Conservation (phyloP, 2,888 invertebrate species). For the Cordilura impudica region DNA sequence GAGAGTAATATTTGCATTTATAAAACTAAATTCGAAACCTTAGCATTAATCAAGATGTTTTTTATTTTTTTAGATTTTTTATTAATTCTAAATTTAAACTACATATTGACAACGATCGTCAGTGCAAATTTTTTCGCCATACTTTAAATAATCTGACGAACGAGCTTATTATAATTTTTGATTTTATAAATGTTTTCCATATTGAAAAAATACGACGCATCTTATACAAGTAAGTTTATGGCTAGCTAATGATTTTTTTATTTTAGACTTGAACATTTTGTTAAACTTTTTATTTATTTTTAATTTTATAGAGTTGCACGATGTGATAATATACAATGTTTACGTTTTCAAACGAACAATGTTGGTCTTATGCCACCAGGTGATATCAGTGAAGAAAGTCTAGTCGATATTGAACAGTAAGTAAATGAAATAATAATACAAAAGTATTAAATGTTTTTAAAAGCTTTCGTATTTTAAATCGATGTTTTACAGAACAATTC, state of each 20-base stretch:
- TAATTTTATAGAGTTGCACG: slow-evolving; percentile 72
- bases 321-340: slow-evolving; percentile 74
- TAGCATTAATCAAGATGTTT: no score
- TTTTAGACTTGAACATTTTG: not conserved
- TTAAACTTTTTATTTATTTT: not conserved
- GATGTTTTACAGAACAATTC: no score
- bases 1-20: no score
- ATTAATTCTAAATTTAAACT: slow-evolving; percentile 75
- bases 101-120: slow-evolving; percentile 74
- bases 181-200: slow-evolving; percentile 75
- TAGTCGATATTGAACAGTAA: slow-evolving; percentile 76
- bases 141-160: slow-evolving; percentile 73
- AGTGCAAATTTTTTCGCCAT: slow-evolving; percentile 75
- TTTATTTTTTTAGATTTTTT: slow-evolving; percentile 73
- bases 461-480: not conserved
- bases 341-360: slow-evolving; percentile 76
- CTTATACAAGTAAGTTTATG: slow-evolving; percentile 72
- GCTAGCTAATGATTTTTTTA: not conserved
- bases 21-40: no score
- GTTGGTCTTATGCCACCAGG: slow-evolving; percentile 73
- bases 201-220: slow-evolving; percentile 76
- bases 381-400: slow-evolving; percentile 72
- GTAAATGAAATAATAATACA: no score
- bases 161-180: slow-evolving; percentile 75
- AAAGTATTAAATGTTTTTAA: not conserved